Evolutionary conservation across 2,888 invertebrate species (phyloP), one percentile per base, ranked within the genome.

Genomic region (Cantharis rustica): DNA sequence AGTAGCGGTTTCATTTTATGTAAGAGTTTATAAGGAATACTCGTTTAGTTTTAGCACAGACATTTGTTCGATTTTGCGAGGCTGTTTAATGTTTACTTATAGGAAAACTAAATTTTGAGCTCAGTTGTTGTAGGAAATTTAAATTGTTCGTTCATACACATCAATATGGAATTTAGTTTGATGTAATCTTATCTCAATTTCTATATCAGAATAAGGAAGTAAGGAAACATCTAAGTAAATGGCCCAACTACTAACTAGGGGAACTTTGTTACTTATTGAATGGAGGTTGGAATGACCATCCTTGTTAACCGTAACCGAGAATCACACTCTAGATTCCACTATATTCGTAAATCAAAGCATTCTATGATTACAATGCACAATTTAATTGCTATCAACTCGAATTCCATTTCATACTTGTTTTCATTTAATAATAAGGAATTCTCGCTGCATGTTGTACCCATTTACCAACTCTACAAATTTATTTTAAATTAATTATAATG

Each of bases 261-360:
- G 85, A 86, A 86, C 85, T 86, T 87, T 82, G 84, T 82, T 84
- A 86, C 85, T 87, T 86, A 87, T 87, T 86, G 86, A 87, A 87
- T 86, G 85, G 86, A 82, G 82, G 81, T 81, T 79, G 83, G 82
- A 86, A 86, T 85, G 85, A 81, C 84, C 84, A 83, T 84, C 83
- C 83, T 84, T 85, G 84, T 83, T 85, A 85, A 82, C 83, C 80
- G 80, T 79, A 79, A 79, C 79, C 76, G 76, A 74, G 72, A 78
- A 72, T 63, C 73, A 62, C 79, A 75, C 78, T 79, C 75, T 73
- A 79, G 82, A 82, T 81, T 81, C 82, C 81, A 71, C 78, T 77
- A 80, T 80, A 81, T 83, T 82, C 83, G 81, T 83, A 84, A 84
- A 84, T 84, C 84, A 84, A 84, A 84, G 82, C 82, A 77, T 82